phyloP scores from a whole-genome alignment of 2,113 vertebrate genomes.

The Brachirus orientalis region DNA sequence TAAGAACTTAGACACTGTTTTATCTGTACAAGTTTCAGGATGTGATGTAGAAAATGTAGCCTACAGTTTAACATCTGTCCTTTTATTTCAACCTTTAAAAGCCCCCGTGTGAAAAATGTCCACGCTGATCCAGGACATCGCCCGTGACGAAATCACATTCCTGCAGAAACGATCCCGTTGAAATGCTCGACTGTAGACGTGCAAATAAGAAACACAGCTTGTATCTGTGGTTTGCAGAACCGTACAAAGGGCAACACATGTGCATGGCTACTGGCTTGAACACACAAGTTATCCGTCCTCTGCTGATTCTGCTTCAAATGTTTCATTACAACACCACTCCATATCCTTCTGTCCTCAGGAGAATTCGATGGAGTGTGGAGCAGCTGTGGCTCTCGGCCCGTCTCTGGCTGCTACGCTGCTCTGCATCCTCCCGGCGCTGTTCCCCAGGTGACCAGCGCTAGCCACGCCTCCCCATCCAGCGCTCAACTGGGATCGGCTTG shows the following conservation, averaged over 20 bases:
- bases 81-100: no score
- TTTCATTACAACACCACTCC: conserved; percentile 13
- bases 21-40: no score
- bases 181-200: background rate
- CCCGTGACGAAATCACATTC: no score
- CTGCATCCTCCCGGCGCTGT: conserved; percentile 61
- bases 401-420: conserved; percentile 63
- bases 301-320: background rate
- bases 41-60: no score
- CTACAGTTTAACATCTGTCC: no score
- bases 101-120: no score
- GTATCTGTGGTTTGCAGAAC: background rate
- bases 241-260: background rate
- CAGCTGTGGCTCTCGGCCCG: conserved; percentile 55
- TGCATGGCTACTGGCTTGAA: background rate
- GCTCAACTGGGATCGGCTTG: conserved; percentile 81
- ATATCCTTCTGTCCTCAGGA: conserved; percentile 63
- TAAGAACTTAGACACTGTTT: no score
- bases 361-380: conserved; percentile 84
- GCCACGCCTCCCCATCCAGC: conserved; percentile 62
- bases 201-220: background rate
- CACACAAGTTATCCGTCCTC: background rate
- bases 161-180: no score
- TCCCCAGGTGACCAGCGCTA: conserved; percentile 90
- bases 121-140: no score